phyloP scores from a whole-genome alignment of 2,888 invertebrate species.

The Ochlodes sylvanus region DNA sequence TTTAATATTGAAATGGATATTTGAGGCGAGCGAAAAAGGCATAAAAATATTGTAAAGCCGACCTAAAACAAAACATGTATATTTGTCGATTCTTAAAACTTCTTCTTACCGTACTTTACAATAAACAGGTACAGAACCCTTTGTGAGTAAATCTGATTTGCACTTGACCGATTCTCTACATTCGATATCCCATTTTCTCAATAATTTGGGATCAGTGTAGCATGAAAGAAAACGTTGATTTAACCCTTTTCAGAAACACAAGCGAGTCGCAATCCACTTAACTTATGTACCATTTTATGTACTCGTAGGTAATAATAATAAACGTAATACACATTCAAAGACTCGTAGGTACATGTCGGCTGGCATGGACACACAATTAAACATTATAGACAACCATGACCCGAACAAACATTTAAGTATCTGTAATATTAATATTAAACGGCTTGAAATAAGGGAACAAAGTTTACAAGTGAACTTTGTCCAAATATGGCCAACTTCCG shows the following conservation, averaged over 20 bases:
- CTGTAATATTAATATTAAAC: too few relatives aligned
- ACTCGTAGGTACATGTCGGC: too few relatives aligned
- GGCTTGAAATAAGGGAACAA: background rate
- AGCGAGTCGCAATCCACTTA: background rate
- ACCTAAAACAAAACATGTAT: background rate
- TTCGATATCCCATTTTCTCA: background rate
- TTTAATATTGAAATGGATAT: conserved; percentile 25
- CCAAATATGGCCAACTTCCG: conserved; percentile 21
- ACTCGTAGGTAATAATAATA: too few relatives aligned
- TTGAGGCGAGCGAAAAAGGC: background rate
- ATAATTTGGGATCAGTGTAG: background rate
- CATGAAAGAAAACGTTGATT: background rate
- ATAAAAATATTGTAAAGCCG: background rate
- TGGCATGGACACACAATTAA: too few relatives aligned
- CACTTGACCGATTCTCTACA: too few relatives aligned
- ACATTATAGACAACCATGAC: background rate
- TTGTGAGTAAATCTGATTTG: too few relatives aligned
- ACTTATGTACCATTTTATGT: too few relatives aligned
- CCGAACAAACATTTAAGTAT: too few relatives aligned
- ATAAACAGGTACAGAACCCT: too few relatives aligned
- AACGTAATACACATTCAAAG: too few relatives aligned
- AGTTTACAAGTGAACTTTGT: conserved; percentile 19
- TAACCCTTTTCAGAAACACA: background rate
- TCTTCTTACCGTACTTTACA: too few relatives aligned
- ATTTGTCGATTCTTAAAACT: too few relatives aligned